Evolutionary conservation across 2,888 invertebrate genomes (phyloP).

Genomic region (Drosophila meridiana): DNA sequence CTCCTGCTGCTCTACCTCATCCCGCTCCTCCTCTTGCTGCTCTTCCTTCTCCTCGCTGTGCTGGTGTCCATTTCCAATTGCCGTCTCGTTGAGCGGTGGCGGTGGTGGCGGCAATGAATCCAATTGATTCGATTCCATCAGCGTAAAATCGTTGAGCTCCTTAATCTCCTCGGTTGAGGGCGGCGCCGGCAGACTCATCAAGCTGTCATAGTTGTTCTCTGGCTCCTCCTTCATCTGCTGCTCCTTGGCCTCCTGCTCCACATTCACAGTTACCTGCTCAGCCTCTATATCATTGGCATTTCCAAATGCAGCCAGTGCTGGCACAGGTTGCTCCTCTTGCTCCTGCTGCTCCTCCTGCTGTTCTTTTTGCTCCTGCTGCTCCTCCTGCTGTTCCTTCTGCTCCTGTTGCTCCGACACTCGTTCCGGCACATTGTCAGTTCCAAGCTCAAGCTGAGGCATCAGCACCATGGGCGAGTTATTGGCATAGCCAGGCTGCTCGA

Average conservation of each 20-base stretch:
- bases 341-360: conserved; percentile 50
- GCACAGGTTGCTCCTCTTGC: conserved; percentile 16
- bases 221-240: conserved; percentile 3
- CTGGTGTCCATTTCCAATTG: conserved; percentile 22
- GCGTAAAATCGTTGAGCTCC: conserved; percentile 81
- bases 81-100: conserved; percentile 67
- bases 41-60: conserved; percentile 15
- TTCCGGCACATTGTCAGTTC: conserved; percentile 9
- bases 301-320: conserved; percentile 40
- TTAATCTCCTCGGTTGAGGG: conserved; percentile 84
- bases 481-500: conserved; percentile 90
- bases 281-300: conserved; percentile 2
- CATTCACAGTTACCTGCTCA: conserved; percentile 7
- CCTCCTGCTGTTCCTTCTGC: neutral
- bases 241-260: neutral
- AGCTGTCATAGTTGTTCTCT: conserved; percentile 83
- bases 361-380: conserved; percentile 49
- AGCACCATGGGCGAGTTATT: conserved; percentile 56
- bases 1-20: neutral
- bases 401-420: conserved; percentile 50
- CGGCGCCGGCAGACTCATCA: conserved; percentile 84
- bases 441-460: conserved; percentile 39
- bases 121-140: conserved; percentile 82
- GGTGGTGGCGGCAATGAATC: conserved; percentile 85
- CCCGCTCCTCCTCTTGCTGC: neutral